Base-by-base conservation (phyloP, 2,797 vertebrate species). In the Calcarius lapponicus region DNA sequence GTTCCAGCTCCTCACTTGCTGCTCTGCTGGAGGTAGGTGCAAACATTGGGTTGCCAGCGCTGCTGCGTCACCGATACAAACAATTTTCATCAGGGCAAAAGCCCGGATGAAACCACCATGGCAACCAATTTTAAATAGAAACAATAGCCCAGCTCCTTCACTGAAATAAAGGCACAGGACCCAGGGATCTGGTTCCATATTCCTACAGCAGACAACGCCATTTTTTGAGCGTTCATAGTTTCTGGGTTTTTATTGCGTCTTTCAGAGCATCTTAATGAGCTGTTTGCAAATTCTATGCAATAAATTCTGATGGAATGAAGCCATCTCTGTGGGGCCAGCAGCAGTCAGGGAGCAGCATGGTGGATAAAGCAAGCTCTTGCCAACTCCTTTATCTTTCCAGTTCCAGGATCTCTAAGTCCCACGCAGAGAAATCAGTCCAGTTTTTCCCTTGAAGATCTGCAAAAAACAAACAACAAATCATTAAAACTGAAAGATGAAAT, bases 71-170 rank as follows among this genome's bases (percentile, higher is more conserved):
- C 48, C 38, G 92, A 92, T 64, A 32, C 93, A 87, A 93, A 92
- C 91, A 71, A n/a, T 93, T 85, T 94, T 80, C 95, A 95, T 85
- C 65, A 85, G 90, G 78, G 86, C 38, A 42, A 86, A 88, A 84
- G 78, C 95, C 93, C 25, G 60, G 90, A 95, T 96, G 95, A 82
- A 95, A 96, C 94, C 96, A 95, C 96, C 96, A 96, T 94, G 93
- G 96, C 93, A 97, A 97, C 92, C 93, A 87, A 88, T 95, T 95
- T 95, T 85, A 95, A 95, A 95, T 92, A 96, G 95, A 94, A 96
- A 96, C 86, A 96, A 87, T 76, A 86, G 83, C 57, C 86, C 74
- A 78, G 71, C 86, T 92, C 78, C 43, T 76, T 36, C 0, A 0
- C 83, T 94, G 93, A 94, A 85, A 95, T 92, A 96, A 96, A 96